phyloP scores from a whole-genome alignment of 2,113 vertebrate genomes.

The Pholis gunnellus region DNA sequence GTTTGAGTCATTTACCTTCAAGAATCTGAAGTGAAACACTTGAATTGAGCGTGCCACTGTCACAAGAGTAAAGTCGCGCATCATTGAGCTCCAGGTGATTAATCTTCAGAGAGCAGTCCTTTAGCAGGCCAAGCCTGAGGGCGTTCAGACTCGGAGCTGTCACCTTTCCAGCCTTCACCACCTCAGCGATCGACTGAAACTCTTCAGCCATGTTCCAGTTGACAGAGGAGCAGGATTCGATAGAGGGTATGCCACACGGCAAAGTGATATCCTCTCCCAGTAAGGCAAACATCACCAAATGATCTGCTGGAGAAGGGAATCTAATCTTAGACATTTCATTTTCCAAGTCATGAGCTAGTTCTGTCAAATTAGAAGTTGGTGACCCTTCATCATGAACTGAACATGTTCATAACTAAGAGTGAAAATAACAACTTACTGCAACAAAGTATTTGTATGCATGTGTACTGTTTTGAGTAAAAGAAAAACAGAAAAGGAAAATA shows the following conservation, averaged over 20 bases:
- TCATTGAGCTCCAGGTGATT: conserved; percentile 7
- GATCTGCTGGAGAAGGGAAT: not conserved
- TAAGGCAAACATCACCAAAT: conserved; percentile 34
- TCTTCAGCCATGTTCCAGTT: conserved; percentile 38
- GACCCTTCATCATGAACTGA: not conserved
- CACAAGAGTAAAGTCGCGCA: conserved; percentile 57
- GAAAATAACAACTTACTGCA: not conserved
- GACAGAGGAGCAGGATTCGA: conserved; percentile 54
- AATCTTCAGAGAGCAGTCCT: conserved; percentile 69
- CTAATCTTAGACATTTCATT: not conserved
- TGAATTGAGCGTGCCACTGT: conserved; percentile 17
- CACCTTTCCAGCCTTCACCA: conserved; percentile 54
- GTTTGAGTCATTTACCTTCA: conserved; percentile 43
- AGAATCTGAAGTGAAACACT: conserved; percentile 50
- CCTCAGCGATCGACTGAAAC: not conserved
- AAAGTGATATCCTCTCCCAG: conserved; percentile 51
- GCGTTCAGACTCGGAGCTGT: not conserved
- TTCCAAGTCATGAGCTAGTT: not conserved
- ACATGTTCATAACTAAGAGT: not conserved
- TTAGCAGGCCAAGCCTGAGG: conserved; percentile 1
- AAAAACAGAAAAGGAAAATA: no score
- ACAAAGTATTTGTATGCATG: not conserved
- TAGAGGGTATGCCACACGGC: conserved; percentile 45
- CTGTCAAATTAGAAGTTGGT: not conserved
- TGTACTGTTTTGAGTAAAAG: not conserved